These are phyloP conservation scores for Ophiothrix spiculata DNA, from an alignment of 35 echinoderm and acorn worm species.

Conservation along the genomic window DNA sequence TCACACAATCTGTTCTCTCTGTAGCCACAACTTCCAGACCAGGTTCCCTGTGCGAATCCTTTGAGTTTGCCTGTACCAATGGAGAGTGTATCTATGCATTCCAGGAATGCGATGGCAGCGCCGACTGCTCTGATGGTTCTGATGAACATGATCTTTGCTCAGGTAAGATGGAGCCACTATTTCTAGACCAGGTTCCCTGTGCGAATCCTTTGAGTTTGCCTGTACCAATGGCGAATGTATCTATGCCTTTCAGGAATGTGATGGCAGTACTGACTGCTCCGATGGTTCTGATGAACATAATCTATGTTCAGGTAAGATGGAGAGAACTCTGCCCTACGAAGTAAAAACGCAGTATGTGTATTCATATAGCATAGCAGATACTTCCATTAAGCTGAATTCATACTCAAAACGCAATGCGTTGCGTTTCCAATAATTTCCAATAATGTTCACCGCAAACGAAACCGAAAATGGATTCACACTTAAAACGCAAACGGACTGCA, in stretches of 20 bases:
- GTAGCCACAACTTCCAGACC: background rate
- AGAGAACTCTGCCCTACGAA: too few relatives aligned
- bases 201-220: background rate
- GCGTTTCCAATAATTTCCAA: too few relatives aligned
- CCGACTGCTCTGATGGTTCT: background rate
- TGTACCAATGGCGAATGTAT: background rate
- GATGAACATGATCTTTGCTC: background rate
- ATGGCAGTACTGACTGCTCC: background rate
- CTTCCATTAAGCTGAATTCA: too few relatives aligned
- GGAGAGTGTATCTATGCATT: background rate
- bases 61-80: background rate
- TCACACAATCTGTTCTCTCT: background rate
- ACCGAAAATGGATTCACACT: too few relatives aligned
- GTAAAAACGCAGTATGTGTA: too few relatives aligned
- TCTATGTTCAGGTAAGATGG: background rate
- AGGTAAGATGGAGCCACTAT: too few relatives aligned
- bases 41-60: background rate
- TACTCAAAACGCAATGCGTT: too few relatives aligned
- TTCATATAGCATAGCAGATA: too few relatives aligned
- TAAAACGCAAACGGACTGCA: too few relatives aligned
- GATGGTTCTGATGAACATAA: background rate
- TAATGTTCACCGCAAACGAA: too few relatives aligned
- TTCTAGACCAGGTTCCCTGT: background rate
- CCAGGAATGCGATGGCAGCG: background rate
- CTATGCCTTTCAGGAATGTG: constrained; percentile 4